Percentiles rank a stretch among this genome's conserved stretches.
Evolutionary conservation across 2,797 vertebrate genomes (phyloP).

Genomic region (Hydrophis major): DNA sequence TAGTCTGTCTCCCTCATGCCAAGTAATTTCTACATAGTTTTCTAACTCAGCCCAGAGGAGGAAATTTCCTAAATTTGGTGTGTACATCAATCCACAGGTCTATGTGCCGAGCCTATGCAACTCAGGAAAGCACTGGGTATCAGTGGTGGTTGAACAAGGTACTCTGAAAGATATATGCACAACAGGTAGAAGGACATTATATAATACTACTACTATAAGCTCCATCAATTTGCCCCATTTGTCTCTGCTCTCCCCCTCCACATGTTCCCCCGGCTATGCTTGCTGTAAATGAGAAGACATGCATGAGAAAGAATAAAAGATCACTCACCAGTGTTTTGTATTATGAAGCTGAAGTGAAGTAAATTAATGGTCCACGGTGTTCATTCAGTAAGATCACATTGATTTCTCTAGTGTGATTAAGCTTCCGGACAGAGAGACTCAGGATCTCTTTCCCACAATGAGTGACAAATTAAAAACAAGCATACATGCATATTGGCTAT

Average conservation of each 20-base stretch:
- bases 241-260: neutral
- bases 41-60: constrained; percentile 8
- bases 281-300: constrained; percentile 19
- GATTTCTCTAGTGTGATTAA: constrained; percentile 76
- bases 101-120: neutral
- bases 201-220: neutral
- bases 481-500: constrained; percentile 55
- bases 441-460: constrained; percentile 73
- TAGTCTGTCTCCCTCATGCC: neutral
- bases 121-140: constrained; percentile 13
- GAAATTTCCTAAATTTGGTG: neutral
- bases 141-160: constrained; percentile 11
- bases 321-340: constrained; percentile 85
- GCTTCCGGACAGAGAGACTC: constrained; percentile 72
- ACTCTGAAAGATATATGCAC: constrained; percentile 10
- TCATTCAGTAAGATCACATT: constrained; percentile 79
- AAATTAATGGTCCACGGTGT: constrained; percentile 77
- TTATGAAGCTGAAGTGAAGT: constrained; percentile 68
- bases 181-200: constrained; percentile 19
- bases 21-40: neutral
- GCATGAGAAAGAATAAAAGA: constrained; percentile 54
- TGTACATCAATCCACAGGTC: neutral
- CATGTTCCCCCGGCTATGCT: neutral
- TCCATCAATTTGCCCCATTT: neutral
- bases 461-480: constrained; percentile 66